Evolutionary conservation across 2,113 vertebrate genomes (phyloP).

Genomic region (Caranx ignobilis): DNA sequence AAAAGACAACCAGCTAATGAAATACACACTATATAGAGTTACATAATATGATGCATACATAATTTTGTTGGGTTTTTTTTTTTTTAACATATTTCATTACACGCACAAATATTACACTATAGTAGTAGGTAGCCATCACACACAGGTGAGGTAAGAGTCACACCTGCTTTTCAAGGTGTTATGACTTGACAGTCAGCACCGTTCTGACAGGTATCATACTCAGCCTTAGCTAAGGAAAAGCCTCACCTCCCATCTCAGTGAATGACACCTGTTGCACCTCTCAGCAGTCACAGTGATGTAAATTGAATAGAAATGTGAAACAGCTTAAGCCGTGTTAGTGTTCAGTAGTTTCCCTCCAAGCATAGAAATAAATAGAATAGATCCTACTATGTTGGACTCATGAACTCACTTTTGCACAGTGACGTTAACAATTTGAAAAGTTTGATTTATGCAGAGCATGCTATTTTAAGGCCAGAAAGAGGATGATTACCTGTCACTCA

Average conservation of each 20-base stretch:
- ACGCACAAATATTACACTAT: no score
- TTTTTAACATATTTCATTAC: no score
- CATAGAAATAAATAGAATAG: not conserved
- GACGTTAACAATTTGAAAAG: not conserved
- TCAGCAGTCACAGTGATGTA: not conserved
- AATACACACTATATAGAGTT: no score
- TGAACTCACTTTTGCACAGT: not conserved
- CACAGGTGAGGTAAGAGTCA: no score
- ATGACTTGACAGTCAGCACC: no score
- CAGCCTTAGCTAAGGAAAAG: not conserved
- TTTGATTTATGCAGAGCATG: not conserved
- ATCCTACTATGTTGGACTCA: not conserved
- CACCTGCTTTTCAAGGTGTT: no score
- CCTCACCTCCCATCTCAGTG: no score
- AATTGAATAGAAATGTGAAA: not conserved
- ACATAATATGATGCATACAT: no score
- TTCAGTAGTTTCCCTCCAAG: not conserved
- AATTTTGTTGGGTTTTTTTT: no score
- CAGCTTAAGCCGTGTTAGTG: not conserved
- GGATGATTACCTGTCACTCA: constrained; percentile 7
- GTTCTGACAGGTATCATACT: no score
- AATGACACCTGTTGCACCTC: not conserved
- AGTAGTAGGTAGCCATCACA: no score
- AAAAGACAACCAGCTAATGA: no score
- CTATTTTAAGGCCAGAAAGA: not conserved